Conservation (phyloP, 2,888 invertebrate genomes). For the Orchesellides sinensis region DNA sequence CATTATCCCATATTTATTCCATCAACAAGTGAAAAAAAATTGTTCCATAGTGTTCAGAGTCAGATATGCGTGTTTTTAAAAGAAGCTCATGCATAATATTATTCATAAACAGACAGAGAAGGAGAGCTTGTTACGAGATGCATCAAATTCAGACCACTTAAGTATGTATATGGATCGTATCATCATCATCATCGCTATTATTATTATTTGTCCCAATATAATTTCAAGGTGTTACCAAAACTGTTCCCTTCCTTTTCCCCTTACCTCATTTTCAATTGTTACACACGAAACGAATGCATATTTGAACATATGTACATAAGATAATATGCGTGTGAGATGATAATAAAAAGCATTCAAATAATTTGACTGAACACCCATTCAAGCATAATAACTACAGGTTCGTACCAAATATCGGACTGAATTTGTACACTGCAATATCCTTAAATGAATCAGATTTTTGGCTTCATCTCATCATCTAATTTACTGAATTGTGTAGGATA, state of each 20-base stretch:
- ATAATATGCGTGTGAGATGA: constrained; percentile 12
- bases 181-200: constrained; percentile 38
- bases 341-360: constrained; percentile 56
- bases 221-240: constrained; percentile 62
- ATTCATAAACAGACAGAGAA: neutral
- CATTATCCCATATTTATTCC: constrained; percentile 62
- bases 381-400: constrained; percentile 50
- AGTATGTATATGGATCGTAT: constrained; percentile 61
- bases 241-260: constrained; percentile 25
- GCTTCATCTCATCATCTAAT: constrained; percentile 27
- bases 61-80: constrained; percentile 21
- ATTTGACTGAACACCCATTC: constrained; percentile 58
- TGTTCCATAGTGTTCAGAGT: constrained; percentile 43
- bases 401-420: neutral
- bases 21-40: constrained; percentile 50
- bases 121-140: constrained; percentile 39
- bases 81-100: neutral
- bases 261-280: constrained; percentile 20
- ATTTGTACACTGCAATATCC: neutral
- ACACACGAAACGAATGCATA: constrained; percentile 16
- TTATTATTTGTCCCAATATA: constrained; percentile 61
- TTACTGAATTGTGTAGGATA: constrained; percentile 40
- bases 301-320: neutral
- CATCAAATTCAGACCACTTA: constrained; percentile 56
- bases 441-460: constrained; percentile 45